Conservation (phyloP, 2,888 invertebrate genomes). For the Lithosia quadra region DNA sequence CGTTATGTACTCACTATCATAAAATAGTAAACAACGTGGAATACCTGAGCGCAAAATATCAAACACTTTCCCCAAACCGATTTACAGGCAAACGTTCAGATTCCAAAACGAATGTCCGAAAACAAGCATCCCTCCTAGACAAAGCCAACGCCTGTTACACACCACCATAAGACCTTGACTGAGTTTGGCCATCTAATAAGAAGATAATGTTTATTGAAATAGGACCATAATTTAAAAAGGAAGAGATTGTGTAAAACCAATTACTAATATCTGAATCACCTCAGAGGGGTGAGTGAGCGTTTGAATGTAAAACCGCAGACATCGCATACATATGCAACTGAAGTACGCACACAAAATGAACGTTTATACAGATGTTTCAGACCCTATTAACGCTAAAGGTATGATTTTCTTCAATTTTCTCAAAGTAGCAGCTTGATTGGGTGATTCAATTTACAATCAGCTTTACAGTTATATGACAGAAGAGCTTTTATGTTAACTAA, state of each 20-base stretch:
- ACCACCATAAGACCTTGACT: not conserved
- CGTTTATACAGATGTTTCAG: constrained; percentile 7
- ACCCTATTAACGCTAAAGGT: constrained; percentile 5
- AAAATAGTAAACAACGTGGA: not conserved
- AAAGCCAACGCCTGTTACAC: not conserved
- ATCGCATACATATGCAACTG: constrained; percentile 19
- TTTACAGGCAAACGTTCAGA: not conserved
- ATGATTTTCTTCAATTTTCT: constrained; percentile 13
- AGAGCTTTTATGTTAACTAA: not conserved
- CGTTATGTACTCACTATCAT: no score
- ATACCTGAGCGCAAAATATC: not conserved
- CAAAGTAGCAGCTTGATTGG: constrained; percentile 3
- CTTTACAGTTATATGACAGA: constrained; percentile 2
- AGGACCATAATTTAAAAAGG: constrained; percentile 10
- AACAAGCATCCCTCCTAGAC: no score
- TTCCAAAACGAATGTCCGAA: not conserved
- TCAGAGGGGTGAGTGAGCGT: constrained; percentile 20
- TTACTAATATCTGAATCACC: constrained; percentile 24
- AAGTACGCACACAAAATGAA: constrained; percentile 10
- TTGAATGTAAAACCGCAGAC: constrained; percentile 33
- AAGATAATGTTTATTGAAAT: not conserved
- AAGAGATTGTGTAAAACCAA: constrained; percentile 19
- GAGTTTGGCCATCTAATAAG: not conserved
- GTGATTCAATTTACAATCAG: constrained; percentile 10
- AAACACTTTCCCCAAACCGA: not conserved